Conservation (phyloP, 1,140 invertebrate species). For the Macrocentrus cingulum region DNA sequence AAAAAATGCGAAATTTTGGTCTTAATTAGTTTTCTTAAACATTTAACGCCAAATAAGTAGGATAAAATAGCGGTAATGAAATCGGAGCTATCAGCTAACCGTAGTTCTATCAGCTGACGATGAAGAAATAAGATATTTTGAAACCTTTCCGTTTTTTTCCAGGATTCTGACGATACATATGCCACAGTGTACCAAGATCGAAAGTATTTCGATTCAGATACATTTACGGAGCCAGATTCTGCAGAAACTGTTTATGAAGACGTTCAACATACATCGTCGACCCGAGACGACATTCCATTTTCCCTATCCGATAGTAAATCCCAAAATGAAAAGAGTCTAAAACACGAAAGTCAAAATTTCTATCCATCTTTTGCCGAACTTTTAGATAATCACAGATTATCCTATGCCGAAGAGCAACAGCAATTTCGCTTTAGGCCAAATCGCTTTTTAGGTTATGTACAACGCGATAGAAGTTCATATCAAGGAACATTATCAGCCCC, state of each 20-base stretch:
- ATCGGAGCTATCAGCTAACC: slow-evolving; percentile 46
- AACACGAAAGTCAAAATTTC: slow-evolving; percentile 56
- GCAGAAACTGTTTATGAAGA: slow-evolving; percentile 32
- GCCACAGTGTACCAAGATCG: no score
- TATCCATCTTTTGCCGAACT: slow-evolving; percentile 60
- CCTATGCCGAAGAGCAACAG: slow-evolving; percentile 48
- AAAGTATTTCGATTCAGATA: slow-evolving; percentile 56
- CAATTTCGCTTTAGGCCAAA: slow-evolving; percentile 52
- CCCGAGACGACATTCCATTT: neutral
- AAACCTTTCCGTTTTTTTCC: no score
- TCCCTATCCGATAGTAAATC: slow-evolving; percentile 6
- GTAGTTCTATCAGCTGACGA: slow-evolving; percentile 45
- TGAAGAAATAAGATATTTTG: no score
- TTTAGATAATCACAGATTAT: slow-evolving; percentile 50
- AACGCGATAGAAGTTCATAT: slow-evolving; percentile 44
- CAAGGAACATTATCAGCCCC: slow-evolving; percentile 36
- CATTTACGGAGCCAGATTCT: slow-evolving; percentile 55
- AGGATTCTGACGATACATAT: slow-evolving; percentile 47
- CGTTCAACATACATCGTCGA: slow-evolving; percentile 9
- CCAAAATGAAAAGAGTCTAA: slow-evolving; percentile 46
- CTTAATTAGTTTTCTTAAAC: no score
- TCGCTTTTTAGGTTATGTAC: slow-evolving; percentile 53
- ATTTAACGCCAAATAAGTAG: no score
- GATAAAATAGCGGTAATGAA: no score
- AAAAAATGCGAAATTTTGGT: no score